Conservation (phyloP, 2,113 vertebrate genomes). For the Rhea americana region DNA sequence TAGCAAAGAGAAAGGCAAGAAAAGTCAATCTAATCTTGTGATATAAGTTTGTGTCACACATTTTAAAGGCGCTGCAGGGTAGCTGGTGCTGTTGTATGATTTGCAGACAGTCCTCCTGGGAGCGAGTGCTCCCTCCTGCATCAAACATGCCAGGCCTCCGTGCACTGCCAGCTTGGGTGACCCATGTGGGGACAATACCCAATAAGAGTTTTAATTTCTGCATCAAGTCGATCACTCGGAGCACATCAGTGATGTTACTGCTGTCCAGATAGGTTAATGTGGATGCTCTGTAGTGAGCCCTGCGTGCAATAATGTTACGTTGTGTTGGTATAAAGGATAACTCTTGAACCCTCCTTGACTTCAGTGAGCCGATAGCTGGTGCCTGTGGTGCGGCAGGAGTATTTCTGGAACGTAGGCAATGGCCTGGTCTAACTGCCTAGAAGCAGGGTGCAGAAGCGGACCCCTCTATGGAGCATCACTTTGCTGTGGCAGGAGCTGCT, state of each 20-base stretch:
- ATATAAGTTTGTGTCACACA: conserved; percentile 20
- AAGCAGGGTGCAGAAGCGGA: not conserved
- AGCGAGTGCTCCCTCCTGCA: not conserved
- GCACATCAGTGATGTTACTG: not conserved
- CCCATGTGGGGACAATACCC: rapidly evolving
- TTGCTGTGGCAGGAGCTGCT: rapidly evolving
- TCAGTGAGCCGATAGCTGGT: rapidly evolving
- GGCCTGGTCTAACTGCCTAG: not conserved
- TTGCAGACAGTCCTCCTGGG: not conserved
- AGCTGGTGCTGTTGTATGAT: not conserved
- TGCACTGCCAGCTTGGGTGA: not conserved
- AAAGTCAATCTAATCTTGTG: not conserved
- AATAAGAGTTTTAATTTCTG: not conserved
- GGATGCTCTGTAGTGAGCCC: not conserved
- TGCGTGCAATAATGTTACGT: not conserved
- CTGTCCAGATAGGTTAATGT: not conserved
- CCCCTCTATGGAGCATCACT: not conserved
- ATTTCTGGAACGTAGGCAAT: rapidly evolving
- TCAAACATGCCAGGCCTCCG: not conserved
- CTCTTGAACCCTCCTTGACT: not conserved
- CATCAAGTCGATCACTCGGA: rapidly evolving
- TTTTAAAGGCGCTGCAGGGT: not conserved
- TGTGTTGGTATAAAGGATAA: not conserved
- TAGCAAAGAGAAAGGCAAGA: not conserved
- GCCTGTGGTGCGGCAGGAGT: rapidly evolving